Evolutionary conservation across 1,140 invertebrate genomes (phyloP).

Genomic region (Papilio polytes): DNA sequence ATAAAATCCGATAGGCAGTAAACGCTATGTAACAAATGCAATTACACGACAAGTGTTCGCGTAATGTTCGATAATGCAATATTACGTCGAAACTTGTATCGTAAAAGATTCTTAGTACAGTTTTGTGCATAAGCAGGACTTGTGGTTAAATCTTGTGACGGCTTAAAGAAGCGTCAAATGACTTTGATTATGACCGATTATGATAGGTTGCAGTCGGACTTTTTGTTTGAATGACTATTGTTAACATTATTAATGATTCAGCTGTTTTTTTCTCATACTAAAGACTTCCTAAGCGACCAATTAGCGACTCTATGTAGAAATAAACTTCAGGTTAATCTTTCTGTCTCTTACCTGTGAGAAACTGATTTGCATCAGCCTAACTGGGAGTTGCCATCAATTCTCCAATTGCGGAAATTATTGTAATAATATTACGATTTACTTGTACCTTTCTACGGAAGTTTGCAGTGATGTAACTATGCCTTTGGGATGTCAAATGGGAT

Average conservation of each 20-base stretch:
- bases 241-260: too few species aligned
- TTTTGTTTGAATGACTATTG: too few species aligned
- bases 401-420: neutral
- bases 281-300: too few species aligned
- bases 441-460: constrained; percentile 4
- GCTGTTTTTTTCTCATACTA: too few species aligned
- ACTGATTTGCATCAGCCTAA: neutral
- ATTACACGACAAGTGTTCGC: constrained; percentile 22
- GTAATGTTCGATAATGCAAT: constrained; percentile 26
- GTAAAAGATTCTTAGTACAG: neutral
- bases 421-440: neutral
- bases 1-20: constrained; percentile 12
- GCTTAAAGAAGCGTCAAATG: neutral
- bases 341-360: neutral
- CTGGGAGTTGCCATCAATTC: neutral
- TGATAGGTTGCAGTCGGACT: too few species aligned
- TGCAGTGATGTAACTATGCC: neutral
- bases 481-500: constrained; percentile 19
- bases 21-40: constrained; percentile 27
- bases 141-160: neutral
- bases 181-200: too few species aligned
- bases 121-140: neutral
- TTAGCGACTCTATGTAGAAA: too few species aligned
- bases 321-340: neutral
- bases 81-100: constrained; percentile 18